phyloP scores from a whole-genome alignment of 2,888 invertebrate species.

The Strigamia maritima region DNA sequence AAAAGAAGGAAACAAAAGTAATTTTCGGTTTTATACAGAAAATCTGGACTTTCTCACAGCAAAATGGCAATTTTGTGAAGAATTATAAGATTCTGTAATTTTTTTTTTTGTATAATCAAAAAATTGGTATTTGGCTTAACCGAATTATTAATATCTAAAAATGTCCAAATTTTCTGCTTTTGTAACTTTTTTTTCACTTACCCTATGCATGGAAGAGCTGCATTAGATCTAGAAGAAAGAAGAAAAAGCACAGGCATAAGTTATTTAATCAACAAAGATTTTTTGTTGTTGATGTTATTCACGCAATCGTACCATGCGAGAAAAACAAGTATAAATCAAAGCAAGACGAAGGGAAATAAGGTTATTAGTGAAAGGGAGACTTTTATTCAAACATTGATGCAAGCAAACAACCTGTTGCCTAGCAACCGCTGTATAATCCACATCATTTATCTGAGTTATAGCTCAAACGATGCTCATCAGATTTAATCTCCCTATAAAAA shows the following conservation, averaged over 20 bases:
- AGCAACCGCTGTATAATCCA: background rate
- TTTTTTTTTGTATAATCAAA: too few species aligned
- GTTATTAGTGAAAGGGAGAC: background rate
- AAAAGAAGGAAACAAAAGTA: background rate
- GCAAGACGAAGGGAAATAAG: background rate
- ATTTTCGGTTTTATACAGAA: background rate
- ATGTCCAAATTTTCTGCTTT: too few species aligned
- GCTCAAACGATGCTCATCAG: background rate
- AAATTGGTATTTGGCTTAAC: too few species aligned
- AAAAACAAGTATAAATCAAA: background rate
- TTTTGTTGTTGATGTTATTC: background rate
- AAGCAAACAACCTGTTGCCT: slow-evolving; percentile 24
- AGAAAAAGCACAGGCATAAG: slow-evolving; percentile 10
- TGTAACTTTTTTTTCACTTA: background rate
- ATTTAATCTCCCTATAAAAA: background rate
- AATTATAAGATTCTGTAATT: too few species aligned
- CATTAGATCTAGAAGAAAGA: slow-evolving; percentile 16
- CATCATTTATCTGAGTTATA: slow-evolving; percentile 23
- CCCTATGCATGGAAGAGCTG: slow-evolving; percentile 31
- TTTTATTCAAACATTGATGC: slow-evolving; percentile 7
- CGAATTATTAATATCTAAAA: too few species aligned
- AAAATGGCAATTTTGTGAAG: too few species aligned
- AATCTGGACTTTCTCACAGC: too few species aligned
- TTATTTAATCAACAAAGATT: background rate
- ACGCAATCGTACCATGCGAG: background rate